Percentiles rank a stretch among this genome's conserved stretches.
phyloP scores from a whole-genome alignment of 2,888 invertebrate species.

The Leptodirus hochenwartii region DNA sequence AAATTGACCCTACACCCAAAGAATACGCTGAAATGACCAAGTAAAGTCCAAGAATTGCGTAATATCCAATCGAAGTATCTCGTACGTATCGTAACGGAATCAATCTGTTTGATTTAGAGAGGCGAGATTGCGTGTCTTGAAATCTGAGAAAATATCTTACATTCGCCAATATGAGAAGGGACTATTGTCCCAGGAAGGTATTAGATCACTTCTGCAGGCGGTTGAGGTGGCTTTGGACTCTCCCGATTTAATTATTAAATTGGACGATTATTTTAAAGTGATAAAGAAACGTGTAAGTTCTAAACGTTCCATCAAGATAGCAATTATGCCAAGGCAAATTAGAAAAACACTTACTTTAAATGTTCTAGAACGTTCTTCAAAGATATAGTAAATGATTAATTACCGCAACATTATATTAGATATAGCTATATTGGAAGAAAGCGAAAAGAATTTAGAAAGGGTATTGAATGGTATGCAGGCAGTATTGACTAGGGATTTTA shows the following conservation, averaged over 20 bases:
- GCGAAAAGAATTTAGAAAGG: no score
- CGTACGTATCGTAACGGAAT: no score
- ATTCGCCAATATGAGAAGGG: constrained; percentile 46
- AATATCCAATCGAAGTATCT: constrained; percentile 1
- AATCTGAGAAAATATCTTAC: constrained; percentile 42
- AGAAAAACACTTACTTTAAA: no score
- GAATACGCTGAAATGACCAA: constrained; percentile 7
- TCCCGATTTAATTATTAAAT: constrained; percentile 3
- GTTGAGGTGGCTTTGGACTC: constrained; percentile 32
- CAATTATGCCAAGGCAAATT: no score
- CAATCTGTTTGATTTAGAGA: constrained; percentile 22
- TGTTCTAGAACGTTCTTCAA: no score
- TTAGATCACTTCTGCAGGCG: constrained; percentile 33
- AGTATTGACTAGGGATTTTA: no score
- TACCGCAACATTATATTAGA: no score
- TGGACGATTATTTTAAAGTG: background rate
- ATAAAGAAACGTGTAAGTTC: constrained; percentile 3
- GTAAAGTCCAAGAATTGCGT: constrained; percentile 7
- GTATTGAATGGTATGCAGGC: no score
- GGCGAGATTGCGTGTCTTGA: constrained; percentile 37
- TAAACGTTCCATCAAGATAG: constrained; percentile 1
- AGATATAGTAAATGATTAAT: no score
- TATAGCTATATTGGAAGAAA: no score
- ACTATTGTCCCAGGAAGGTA: constrained; percentile 38
- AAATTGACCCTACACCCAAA: constrained; percentile 7